These are phyloP conservation scores for Brienomyrus longianalis DNA, from an alignment of 2,113 vertebrate genomes.

Conservation along the genomic window DNA sequence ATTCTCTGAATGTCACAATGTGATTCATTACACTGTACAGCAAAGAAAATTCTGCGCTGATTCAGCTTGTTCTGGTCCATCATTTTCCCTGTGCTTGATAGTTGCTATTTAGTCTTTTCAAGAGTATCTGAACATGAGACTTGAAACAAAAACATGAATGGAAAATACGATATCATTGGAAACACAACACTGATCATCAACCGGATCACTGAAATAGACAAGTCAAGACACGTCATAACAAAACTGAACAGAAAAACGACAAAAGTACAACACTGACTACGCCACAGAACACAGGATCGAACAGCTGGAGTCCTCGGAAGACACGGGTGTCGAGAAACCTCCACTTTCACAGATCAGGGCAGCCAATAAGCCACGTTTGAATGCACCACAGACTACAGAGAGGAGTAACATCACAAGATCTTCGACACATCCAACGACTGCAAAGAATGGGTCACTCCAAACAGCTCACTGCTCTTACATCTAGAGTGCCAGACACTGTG, in stretches of 20 bases:
- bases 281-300: slow-evolving; percentile 49
- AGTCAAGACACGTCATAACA: slow-evolving; percentile 41
- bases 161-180: slow-evolving; percentile 35
- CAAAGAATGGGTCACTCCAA: slow-evolving; percentile 44
- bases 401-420: slow-evolving; percentile 48
- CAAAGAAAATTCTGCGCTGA: slow-evolving; percentile 20
- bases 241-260: slow-evolving; percentile 12
- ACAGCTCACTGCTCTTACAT: slow-evolving; percentile 60
- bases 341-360: slow-evolving; percentile 51
- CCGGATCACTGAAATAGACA: slow-evolving; percentile 35
- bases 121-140: slow-evolving; percentile 28
- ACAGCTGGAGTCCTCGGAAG: slow-evolving; percentile 45
- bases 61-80: slow-evolving; percentile 37
- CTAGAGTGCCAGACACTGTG: slow-evolving; percentile 65
- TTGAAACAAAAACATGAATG: slow-evolving; percentile 36
- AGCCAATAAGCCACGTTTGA: slow-evolving; percentile 64
- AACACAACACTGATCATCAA: slow-evolving; percentile 37
- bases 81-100: slow-evolving; percentile 12
- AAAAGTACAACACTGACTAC: slow-evolving; percentile 49
- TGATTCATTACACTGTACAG: not conserved
- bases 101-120: slow-evolving; percentile 16
- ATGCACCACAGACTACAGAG: slow-evolving; percentile 52
- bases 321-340: slow-evolving; percentile 42
- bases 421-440: slow-evolving; percentile 46
- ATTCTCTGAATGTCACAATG: not conserved